A percentile compares a stretch with the other conserved stretches of the same genome.
These are phyloP conservation scores for Gambusia holbrooki DNA, from an alignment of 2,113 vertebrate species.

Conservation along the genomic window DNA sequence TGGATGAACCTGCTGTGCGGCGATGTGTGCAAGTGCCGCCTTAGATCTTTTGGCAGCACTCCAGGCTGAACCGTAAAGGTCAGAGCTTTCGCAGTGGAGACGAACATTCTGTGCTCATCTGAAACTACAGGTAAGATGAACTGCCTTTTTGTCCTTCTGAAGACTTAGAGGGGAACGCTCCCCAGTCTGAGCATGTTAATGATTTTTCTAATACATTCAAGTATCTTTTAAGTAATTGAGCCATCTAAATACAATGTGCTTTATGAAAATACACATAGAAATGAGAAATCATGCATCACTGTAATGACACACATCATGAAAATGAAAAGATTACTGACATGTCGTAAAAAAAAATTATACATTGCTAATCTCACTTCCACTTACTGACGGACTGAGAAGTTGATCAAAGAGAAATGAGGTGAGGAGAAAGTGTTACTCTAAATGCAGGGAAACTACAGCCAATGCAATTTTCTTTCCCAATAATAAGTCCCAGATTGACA, in stretches of 20 bases:
- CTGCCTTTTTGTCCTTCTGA: neutral
- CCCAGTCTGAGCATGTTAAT: neutral
- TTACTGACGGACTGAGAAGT: neutral
- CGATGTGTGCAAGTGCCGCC: neutral
- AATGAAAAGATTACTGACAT: neutral
- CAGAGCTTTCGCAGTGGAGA: constrained; percentile 23
- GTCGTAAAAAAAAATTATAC: neutral
- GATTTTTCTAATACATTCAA: neutral
- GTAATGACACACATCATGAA: neutral
- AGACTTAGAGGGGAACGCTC: neutral
- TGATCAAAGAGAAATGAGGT: neutral
- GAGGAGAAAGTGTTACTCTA: neutral
- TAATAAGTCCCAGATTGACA: neutral
- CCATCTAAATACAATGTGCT: neutral
- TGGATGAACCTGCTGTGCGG: neutral
- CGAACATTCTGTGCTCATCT: neutral
- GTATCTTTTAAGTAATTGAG: neutral
- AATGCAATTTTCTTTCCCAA: neutral
- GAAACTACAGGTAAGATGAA: neutral
- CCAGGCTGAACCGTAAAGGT: constrained; percentile 18
- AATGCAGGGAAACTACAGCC: neutral
- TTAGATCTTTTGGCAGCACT: constrained; percentile 17
- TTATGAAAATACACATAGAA: neutral
- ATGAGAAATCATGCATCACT: neutral
- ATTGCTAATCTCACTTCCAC: neutral